Conservation (phyloP, 2,888 invertebrate genomes). For the Mamestra brassicae region DNA sequence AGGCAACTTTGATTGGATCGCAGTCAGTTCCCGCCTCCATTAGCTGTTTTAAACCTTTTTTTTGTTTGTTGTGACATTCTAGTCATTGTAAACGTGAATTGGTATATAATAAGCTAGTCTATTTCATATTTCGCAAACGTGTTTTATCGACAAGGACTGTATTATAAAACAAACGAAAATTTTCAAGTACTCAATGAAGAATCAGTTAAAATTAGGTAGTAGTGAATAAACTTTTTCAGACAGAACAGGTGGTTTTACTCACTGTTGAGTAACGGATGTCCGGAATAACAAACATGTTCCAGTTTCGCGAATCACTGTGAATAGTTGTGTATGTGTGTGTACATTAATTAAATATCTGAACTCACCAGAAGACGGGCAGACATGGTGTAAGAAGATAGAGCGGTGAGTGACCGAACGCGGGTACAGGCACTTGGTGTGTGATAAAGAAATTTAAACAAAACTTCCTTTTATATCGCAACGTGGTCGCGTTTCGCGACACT, state of each 20-base stretch:
- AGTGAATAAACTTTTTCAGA: constrained; percentile 16
- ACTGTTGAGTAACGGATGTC: constrained; percentile 15
- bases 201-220: background rate
- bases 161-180: background rate
- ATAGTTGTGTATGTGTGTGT: constrained; percentile 28
- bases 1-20: constrained; percentile 43
- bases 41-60: constrained; percentile 6
- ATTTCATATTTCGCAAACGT: constrained; percentile 19
- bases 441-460: constrained; percentile 89
- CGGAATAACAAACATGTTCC: constrained; percentile 30
- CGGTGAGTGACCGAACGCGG: constrained; percentile 81
- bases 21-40: constrained; percentile 39
- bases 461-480: constrained; percentile 90
- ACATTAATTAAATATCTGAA: constrained; percentile 59
- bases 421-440: constrained; percentile 84
- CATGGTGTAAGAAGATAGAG: constrained; percentile 80
- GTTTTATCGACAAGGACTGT: background rate
- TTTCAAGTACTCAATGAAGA: background rate
- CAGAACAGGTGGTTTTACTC: background rate
- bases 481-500: constrained; percentile 89
- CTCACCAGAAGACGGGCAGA: constrained; percentile 89
- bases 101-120: constrained; percentile 9
- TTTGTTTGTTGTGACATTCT: constrained; percentile 35
- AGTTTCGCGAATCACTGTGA: constrained; percentile 9
- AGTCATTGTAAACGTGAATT: constrained; percentile 25